Evolutionary conservation across 35 echinoderm and acorn worm species (phyloP).

Genomic region (Apostichopus parvimensis): DNA sequence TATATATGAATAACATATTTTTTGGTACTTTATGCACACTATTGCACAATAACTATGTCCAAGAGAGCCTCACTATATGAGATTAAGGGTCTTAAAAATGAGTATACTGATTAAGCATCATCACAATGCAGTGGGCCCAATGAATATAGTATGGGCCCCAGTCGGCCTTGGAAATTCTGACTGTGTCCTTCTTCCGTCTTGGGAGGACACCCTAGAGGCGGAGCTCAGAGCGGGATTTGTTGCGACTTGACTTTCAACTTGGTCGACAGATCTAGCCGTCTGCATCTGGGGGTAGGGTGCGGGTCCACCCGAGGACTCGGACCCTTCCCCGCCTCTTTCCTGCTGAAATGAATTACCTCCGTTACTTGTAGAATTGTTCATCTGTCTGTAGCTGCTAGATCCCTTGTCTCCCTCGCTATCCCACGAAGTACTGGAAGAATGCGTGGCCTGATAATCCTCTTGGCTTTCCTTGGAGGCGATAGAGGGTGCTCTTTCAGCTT

Average conservation of each 20-base stretch:
- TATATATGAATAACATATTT: slow-evolving; percentile 29
- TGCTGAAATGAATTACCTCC: slow-evolving; percentile 14
- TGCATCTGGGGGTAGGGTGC: slow-evolving; percentile 6
- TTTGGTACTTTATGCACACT: slow-evolving; percentile 32
- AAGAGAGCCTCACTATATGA: slow-evolving; percentile 9
- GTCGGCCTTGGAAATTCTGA: slow-evolving; percentile 39
- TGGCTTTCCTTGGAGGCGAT: slow-evolving; percentile 33
- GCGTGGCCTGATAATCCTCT: background rate
- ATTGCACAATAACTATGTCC: slow-evolving; percentile 30
- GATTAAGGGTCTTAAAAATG: background rate
- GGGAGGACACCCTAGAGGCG: background rate
- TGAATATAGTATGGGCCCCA: slow-evolving; percentile 51
- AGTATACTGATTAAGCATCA: background rate
- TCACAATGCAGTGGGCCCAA: slow-evolving; percentile 54
- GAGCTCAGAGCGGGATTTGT: background rate
- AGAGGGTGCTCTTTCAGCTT: slow-evolving; percentile 48
- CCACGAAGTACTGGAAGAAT: slow-evolving; percentile 45
- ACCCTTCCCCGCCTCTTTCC: background rate
- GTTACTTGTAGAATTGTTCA: background rate
- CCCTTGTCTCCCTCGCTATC: slow-evolving; percentile 24
- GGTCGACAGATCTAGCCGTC: slow-evolving; percentile 34
- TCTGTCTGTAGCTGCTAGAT: background rate
- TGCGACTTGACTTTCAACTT: slow-evolving; percentile 33
- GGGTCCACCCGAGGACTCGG: background rate
- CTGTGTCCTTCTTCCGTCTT: slow-evolving; percentile 21